Evolutionary conservation across 2,797 vertebrate genomes (phyloP).

Genomic region (Myotis planiceps): DNA sequence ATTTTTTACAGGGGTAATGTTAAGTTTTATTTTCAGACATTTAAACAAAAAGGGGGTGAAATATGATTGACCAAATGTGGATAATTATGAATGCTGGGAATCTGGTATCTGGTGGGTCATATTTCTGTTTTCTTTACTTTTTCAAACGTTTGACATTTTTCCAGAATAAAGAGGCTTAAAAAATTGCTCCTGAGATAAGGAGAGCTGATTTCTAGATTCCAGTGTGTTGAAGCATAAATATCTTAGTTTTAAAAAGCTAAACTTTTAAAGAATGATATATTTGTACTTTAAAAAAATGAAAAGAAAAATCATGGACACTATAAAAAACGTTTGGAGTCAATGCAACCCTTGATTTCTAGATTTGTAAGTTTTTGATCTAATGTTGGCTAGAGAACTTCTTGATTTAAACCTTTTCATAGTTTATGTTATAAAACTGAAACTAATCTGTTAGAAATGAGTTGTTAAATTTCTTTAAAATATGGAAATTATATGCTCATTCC

Average conservation of each 20-base stretch:
- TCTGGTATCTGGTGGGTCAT: background rate
- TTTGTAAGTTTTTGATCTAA: background rate
- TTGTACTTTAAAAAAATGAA: background rate
- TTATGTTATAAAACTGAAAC: conserved; percentile 20
- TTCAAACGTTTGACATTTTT: conserved; percentile 18
- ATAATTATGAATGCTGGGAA: background rate
- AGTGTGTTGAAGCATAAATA: background rate
- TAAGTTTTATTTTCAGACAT: conserved; percentile 46
- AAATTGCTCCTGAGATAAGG: background rate
- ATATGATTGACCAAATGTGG: background rate
- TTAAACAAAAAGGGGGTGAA: background rate
- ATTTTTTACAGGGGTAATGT: background rate
- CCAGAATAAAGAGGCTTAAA: background rate
- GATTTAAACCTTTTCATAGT: background rate
- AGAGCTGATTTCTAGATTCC: conserved; percentile 41
- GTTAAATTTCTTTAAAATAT: conserved; percentile 23
- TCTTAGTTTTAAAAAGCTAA: background rate
- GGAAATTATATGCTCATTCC: background rate
- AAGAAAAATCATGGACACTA: background rate
- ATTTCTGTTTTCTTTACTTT: background rate
- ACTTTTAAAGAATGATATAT: conserved; percentile 29
- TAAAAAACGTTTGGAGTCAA: conserved; percentile 1
- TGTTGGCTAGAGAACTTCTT: background rate
- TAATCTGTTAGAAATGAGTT: conserved; percentile 36
- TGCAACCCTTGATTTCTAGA: background rate